These are phyloP conservation scores for Eolophus roseicapilla DNA, from an alignment of 2,113 vertebrate genomes.

Conservation along the genomic window DNA sequence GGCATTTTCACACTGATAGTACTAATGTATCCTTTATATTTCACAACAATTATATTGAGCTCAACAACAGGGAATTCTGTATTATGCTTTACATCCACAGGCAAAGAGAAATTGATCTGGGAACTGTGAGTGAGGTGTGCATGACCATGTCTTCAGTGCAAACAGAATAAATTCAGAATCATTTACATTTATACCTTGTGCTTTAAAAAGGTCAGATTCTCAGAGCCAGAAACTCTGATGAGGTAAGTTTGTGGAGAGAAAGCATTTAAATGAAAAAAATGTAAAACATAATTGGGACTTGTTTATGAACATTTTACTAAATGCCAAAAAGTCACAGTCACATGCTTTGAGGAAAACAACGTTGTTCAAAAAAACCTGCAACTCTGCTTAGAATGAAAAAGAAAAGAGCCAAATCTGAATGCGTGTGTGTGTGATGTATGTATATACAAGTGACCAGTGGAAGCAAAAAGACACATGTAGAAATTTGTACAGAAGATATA, in stretches of 20 bases:
- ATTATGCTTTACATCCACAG: not conserved
- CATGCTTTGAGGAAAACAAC: fast-evolving
- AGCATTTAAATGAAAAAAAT: not conserved
- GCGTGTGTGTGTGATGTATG: fast-evolving
- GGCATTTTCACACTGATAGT: not conserved
- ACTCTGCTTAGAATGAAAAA: not conserved
- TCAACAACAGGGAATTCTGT: not conserved
- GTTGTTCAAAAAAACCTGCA: fast-evolving
- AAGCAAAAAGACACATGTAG: not conserved
- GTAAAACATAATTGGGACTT: not conserved
- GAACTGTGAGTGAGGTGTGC: not conserved
- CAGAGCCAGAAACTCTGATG: not conserved
- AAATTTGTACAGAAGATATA: not conserved
- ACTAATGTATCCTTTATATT: not conserved
- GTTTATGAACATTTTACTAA: not conserved
- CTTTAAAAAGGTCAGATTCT: not conserved
- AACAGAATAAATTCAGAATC: not conserved
- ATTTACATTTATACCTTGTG: not conserved
- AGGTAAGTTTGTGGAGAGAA: not conserved
- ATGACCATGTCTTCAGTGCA: not conserved
- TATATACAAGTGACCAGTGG: not conserved
- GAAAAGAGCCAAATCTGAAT: not conserved
- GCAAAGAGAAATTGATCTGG: not conserved
- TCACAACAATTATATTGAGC: not conserved
- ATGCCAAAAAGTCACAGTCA: not conserved